phyloP scores from a whole-genome alignment of 2,888 invertebrate species.

The Epirrhoe alternata region DNA sequence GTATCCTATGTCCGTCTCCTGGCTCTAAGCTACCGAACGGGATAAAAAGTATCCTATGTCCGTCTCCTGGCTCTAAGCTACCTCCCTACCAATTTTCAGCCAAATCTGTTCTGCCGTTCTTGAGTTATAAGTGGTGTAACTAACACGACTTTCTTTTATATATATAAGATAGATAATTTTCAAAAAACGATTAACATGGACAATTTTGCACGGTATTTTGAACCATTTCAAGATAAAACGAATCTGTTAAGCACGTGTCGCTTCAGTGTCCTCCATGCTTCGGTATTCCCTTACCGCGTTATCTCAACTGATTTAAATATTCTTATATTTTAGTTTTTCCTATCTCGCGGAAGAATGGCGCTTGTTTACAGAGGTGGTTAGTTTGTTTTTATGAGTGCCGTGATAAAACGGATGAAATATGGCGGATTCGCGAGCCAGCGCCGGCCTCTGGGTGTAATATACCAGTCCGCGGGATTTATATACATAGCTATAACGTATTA shows the following conservation, averaged over 20 bases:
- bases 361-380: conserved; percentile 42
- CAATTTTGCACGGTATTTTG: no score
- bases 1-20: no score
- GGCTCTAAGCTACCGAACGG: no score
- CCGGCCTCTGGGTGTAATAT: conserved; percentile 21
- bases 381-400: conserved; percentile 44
- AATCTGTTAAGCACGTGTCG: neutral
- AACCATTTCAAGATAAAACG: neutral
- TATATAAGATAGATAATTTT: no score
- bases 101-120: no score
- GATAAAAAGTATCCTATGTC: no score
- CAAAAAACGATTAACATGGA: no score
- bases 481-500: conserved; percentile 20
- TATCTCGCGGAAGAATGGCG: conserved; percentile 42
- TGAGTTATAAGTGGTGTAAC: no score
- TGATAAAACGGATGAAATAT: conserved; percentile 41
- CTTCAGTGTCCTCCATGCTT: conserved; percentile 6
- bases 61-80: no score
- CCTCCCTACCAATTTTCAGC: no score
- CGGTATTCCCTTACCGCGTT: conserved; percentile 33
- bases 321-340: conserved; percentile 42
- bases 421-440: conserved; percentile 35
- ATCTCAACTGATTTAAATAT: conserved; percentile 44
- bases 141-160: no score
- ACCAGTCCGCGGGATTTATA: conserved; percentile 25